Evolutionary conservation across 1,140 invertebrate species (phyloP), one percentile per base, ranked within the genome.

Genomic region (Wiebesia pumilae): DNA sequence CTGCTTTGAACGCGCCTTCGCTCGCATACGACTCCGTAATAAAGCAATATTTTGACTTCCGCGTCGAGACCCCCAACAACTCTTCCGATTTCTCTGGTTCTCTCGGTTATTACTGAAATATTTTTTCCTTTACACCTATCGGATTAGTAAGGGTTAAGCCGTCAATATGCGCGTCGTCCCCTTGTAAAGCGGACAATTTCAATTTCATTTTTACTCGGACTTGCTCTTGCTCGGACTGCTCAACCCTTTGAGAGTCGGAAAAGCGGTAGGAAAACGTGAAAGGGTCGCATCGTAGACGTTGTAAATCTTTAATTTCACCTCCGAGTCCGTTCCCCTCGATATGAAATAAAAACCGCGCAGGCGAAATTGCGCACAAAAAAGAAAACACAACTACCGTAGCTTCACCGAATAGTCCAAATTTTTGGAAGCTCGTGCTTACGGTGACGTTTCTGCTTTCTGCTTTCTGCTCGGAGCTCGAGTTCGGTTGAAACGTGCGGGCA

Each of bases 21-120:
- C 81, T 88, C 88, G 71, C 87, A 89, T 85, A 89, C 86, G 83
- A 69, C 62, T 73, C 88, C 85, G 89, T 90, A 91, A 92, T 93
- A 93, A 93, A 93, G 90, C 87, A 92, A 92, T 92, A 93, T 92
- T 91, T 91, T 92, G 90, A 91, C 89, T 90, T 86, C 80, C 71
- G 69, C 4, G 87, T 89, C 65, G 75, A 71, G 67, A 35, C 27
- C 51, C 38, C 43, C 83, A 16, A 38, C 87, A 90, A 89, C 90
- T 88, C 90, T 89, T 89, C 43, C 81, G 69, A 81, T 82, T 86
- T 86, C 85, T 86, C 85, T 35, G 19, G 33, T 38, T 14, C 78
- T 62, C 30, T 24, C 21, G 77, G 77, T 80, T 87, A 82, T 84
- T 79, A 85, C 87, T 27, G 3, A n/a, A 38, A 21, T 30, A 47